These are phyloP conservation scores for Adineta ricciae DNA, from an alignment of 2,888 invertebrate genomes.

Conservation along the genomic window DNA sequence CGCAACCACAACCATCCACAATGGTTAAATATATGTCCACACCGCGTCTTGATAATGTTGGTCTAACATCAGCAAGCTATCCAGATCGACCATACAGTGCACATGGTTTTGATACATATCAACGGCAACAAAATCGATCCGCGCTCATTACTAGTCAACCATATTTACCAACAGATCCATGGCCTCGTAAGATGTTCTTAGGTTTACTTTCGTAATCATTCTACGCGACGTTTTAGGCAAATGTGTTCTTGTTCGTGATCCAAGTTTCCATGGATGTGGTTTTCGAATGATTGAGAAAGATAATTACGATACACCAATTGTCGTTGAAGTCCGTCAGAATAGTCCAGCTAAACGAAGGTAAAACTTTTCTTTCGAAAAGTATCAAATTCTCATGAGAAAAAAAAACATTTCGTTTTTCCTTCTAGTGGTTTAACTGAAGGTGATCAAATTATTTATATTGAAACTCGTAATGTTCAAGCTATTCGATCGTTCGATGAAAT, in stretches of 20 bases:
- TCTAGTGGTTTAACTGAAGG: not conserved
- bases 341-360: constrained; percentile 21
- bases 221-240: too few species aligned
- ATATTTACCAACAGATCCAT: not conserved
- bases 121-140: not conserved
- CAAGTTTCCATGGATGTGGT: constrained; percentile 4
- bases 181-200: not conserved
- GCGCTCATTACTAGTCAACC: not conserved
- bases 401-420: too few species aligned
- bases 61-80: not conserved
- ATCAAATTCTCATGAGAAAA: not conserved
- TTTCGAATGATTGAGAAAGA: constrained; percentile 1
- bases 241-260: constrained; percentile 7
- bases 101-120: constrained; percentile 6
- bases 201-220: too few species aligned
- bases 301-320: constrained; percentile 7
- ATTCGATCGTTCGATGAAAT: constrained; percentile 14
- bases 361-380: not conserved
- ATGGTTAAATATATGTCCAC: constrained; percentile 14
- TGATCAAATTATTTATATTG: constrained; percentile 20
- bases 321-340: not conserved
- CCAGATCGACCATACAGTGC: not conserved
- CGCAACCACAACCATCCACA: not conserved
- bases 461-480: not conserved
- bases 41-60: not conserved